phyloP scores from a whole-genome alignment of 2,888 invertebrate species.

The Andrena chrysosceles region DNA sequence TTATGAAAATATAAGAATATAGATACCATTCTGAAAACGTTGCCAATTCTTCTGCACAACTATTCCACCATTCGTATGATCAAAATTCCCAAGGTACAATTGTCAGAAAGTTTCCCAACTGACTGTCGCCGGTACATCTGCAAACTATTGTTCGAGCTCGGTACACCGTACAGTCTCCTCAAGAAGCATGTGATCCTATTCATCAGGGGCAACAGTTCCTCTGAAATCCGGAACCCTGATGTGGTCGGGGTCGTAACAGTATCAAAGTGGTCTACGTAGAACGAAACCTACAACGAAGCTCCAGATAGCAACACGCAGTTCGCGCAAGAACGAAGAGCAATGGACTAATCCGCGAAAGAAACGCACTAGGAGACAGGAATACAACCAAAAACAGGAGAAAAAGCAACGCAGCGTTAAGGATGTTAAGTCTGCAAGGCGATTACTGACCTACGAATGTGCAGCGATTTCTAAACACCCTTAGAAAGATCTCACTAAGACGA shows the following conservation, averaged over 20 bases:
- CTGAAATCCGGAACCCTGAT: slow-evolving; percentile 50
- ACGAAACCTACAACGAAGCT: slow-evolving; percentile 13
- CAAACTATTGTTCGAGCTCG: slow-evolving; percentile 4
- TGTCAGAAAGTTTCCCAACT: not conserved
- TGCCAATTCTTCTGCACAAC: not conserved
- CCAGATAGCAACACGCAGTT: not conserved
- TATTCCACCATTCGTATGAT: not conserved
- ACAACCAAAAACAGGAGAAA: no score
- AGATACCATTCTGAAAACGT: not conserved
- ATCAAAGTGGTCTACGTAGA: slow-evolving; percentile 39
- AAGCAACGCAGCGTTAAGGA: not conserved
- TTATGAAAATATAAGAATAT: not conserved
- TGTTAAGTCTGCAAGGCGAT: no score
- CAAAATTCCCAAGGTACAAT: not conserved
- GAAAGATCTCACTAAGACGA: no score
- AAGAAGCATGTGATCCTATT: slow-evolving; percentile 49
- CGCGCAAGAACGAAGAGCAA: not conserved
- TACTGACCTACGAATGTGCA: no score
- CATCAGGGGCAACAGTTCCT: slow-evolving; percentile 55
- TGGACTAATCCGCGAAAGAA: not conserved
- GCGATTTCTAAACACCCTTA: no score
- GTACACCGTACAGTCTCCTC: slow-evolving; percentile 40
- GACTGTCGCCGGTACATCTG: not conserved
- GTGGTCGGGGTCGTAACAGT: slow-evolving; percentile 46
- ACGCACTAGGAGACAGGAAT: no score